Conservation (phyloP, 2,888 invertebrate species). For the Cheilosia grossa region DNA sequence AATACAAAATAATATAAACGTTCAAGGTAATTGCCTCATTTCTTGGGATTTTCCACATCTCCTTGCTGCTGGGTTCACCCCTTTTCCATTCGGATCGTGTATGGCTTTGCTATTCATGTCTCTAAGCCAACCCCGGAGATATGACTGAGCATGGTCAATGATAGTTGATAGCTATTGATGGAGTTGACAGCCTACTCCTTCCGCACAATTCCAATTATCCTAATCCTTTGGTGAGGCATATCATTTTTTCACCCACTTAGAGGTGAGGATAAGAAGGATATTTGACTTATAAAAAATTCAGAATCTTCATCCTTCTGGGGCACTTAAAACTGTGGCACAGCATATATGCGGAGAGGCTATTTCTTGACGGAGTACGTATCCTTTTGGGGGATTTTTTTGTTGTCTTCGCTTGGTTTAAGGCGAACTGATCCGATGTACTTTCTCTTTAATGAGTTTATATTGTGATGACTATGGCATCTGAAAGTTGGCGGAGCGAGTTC, state of each 20-base stretch:
- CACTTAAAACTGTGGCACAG: conserved; percentile 36
- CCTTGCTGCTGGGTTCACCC: conserved; percentile 30
- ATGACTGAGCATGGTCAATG: conserved; percentile 51
- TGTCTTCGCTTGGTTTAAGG: conserved; percentile 14
- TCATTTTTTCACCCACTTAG: not conserved
- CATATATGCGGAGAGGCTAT: not conserved
- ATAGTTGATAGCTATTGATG: conserved; percentile 61
- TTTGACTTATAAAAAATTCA: conserved; percentile 47
- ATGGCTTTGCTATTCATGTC: conserved; percentile 15
- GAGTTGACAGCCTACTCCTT: conserved; percentile 11
- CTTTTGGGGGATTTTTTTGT: conserved; percentile 14
- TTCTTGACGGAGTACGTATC: conserved; percentile 15
- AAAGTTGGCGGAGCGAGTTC: conserved; percentile 36
- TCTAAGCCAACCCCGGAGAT: conserved; percentile 43
- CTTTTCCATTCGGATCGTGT: conserved; percentile 24
- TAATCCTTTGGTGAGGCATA: conserved; percentile 56
- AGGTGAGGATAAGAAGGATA: conserved; percentile 56
- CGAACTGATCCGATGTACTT: conserved; percentile 26
- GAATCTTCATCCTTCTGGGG: conserved; percentile 33
- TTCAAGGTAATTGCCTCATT: conserved; percentile 71
- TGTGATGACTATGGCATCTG: conserved; percentile 56
- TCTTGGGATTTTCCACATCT: conserved; percentile 48
- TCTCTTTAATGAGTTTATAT: conserved; percentile 63
- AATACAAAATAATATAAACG: conserved; percentile 21
- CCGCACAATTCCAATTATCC: conserved; percentile 61